phyloP scores from a whole-genome alignment of 2,797 vertebrate species.

The Hybognathus amarus region DNA sequence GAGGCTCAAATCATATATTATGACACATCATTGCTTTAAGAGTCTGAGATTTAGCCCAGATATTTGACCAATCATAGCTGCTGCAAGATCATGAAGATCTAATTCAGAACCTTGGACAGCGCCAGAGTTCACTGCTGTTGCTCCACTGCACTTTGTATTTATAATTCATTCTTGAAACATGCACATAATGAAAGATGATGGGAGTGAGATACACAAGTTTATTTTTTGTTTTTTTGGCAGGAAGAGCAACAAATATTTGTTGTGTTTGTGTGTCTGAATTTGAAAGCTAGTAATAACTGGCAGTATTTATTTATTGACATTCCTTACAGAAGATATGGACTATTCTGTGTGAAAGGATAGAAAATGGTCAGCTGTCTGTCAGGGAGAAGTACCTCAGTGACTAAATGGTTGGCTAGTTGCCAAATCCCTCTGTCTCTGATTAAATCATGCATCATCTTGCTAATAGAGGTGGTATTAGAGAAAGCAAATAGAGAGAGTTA shows the following conservation, averaged over 20 bases:
- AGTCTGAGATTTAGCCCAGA: conserved; percentile 8
- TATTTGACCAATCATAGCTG: not conserved
- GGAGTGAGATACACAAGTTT: not conserved
- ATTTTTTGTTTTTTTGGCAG: not conserved
- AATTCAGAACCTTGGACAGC: conserved; percentile 80
- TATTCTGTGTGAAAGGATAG: conserved; percentile 27
- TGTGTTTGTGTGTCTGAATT: not conserved
- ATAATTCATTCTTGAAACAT: not conserved
- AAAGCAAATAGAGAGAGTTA: conserved; percentile 41
- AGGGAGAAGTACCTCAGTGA: conserved; percentile 42
- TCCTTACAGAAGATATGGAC: not conserved
- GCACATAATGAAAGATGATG: conserved; percentile 2
- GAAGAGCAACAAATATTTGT: not conserved
- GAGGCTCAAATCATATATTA: not conserved
- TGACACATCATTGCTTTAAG: conserved; percentile 4
- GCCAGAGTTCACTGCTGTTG: conserved; percentile 31
- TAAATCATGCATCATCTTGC: conserved; percentile 48
- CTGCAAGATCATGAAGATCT: not conserved
- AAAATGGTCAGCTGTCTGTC: conserved; percentile 48
- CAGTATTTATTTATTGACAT: conserved; percentile 47
- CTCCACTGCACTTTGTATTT: conserved; percentile 6
- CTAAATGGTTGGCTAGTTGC: conserved; percentile 50
- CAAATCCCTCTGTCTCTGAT: conserved; percentile 49
- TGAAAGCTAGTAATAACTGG: conserved; percentile 58
- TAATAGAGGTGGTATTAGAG: conserved; percentile 45